phyloP scores from a whole-genome alignment of 1,140 invertebrate species.

The Euura lappo region DNA sequence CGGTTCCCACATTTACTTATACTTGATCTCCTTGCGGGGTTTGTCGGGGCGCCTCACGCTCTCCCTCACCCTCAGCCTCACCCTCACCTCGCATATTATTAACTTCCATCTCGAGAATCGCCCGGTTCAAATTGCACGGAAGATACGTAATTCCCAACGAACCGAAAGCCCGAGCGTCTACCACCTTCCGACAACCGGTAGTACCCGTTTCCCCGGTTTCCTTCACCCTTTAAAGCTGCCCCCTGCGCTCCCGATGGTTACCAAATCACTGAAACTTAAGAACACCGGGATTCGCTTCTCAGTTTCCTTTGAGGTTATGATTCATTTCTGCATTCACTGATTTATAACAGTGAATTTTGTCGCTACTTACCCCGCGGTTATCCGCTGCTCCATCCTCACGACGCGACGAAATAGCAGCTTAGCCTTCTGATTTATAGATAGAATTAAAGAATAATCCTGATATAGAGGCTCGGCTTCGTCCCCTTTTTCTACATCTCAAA shows the following conservation, averaged over 20 bases:
- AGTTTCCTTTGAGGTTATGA: too few species aligned
- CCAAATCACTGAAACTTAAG: too few species aligned
- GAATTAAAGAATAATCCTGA: conserved; percentile 14
- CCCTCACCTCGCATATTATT: conserved; percentile 28
- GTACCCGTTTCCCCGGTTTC: too few species aligned
- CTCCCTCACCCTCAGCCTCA: background rate
- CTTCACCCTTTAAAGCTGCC: too few species aligned
- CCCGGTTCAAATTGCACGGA: conserved; percentile 33
- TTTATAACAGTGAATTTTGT: background rate
- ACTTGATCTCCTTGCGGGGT: conserved; percentile 21
- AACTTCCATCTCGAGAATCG: conserved; percentile 29
- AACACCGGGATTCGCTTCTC: too few species aligned
- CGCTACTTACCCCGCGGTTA: background rate
- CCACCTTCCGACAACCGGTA: too few species aligned
- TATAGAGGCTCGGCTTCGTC: background rate
- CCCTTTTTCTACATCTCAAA: conserved; percentile 2
- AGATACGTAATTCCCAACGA: conserved; percentile 26
- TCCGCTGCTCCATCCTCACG: background rate
- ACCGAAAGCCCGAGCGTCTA: too few species aligned
- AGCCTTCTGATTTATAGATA: conserved; percentile 7
- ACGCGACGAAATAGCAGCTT: background rate
- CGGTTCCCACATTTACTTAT: conserved; percentile 13
- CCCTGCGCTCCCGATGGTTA: too few species aligned
- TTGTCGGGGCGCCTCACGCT: background rate
- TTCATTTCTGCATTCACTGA: too few species aligned